These are phyloP conservation scores for Tenthredo amoena DNA, from an alignment of 2,888 invertebrate genomes.

Conservation along the genomic window DNA sequence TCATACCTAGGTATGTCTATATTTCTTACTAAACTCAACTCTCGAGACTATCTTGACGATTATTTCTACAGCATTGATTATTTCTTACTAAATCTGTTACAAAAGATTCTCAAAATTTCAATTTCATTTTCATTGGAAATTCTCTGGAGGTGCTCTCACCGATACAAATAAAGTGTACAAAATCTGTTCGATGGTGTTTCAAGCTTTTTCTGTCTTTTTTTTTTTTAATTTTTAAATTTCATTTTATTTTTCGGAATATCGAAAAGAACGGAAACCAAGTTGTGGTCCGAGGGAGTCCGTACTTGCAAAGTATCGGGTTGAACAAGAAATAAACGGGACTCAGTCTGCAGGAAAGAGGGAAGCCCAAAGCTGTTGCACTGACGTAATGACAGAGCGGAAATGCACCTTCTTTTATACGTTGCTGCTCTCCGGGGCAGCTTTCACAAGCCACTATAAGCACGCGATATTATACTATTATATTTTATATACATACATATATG, in stretches of 20 bases:
- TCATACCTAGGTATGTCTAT: neutral
- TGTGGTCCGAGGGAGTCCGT: neutral
- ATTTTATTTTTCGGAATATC: neutral
- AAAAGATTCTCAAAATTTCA: no score
- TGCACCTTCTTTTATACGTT: conserved; percentile 42
- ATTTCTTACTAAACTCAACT: neutral
- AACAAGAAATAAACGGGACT: neutral
- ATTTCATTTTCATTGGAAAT: no score
- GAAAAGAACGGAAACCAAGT: neutral
- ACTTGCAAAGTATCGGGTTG: conserved; percentile 19
- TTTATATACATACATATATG: neutral
- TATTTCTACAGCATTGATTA: neutral
- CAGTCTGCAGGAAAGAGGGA: neutral
- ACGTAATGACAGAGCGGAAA: conserved; percentile 50
- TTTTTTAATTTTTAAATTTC: neutral
- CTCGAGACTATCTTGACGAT: neutral
- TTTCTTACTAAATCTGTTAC: no score
- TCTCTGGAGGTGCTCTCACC: no score
- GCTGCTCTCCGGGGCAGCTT: conserved; percentile 8
- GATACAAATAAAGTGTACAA: no score
- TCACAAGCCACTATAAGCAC: conserved; percentile 38
- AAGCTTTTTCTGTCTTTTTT: neutral
- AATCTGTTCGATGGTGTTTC: no score
- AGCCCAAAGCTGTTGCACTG: conserved; percentile 28
- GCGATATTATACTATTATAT: conserved; percentile 3